Base-by-base conservation (phyloP, 2,113 vertebrate genomes). In the Hyperopisus bebe region DNA sequence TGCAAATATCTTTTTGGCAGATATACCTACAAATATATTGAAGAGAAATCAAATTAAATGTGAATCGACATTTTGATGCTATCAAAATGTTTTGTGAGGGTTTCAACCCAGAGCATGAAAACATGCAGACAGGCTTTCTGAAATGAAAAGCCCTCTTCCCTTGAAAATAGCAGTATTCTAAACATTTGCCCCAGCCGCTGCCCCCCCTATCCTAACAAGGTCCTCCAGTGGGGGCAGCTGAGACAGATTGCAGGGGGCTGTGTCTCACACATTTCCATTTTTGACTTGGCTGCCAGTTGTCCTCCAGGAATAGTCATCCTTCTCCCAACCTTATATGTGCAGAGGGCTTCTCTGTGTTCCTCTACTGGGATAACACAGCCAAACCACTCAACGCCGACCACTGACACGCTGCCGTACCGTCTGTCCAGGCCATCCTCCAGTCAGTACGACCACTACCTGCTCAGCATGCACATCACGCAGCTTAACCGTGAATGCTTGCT, bases 401-500 rank as follows among this genome's bases (percentile, higher is more conserved):
- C 94, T 92, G 31, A 31, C 87, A 51, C 3, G 90, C 90, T 93
- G 90, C 91, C 91, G 94, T 0, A 48, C 19, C 9, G 13, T 35
- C 89, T n/a, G 89, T 90, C 90, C 31, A 70, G 86, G 44, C 86
- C 85, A 62, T 90, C 8, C 39, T 17, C 48, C 44, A 35, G 48
- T 13, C 47, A 50, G 48, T 9, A 51, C 27, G 47, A 53, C 46
- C 87, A 91, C 90, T 87, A 1, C 27, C 35, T 19, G 50, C 87
- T 88, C 9, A 0, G 51, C 48, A 98, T 98, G 98, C 96, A 96
- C 48, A 94, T 99, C 84, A 97, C 94, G 3, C 95, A 97, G 93
- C 97, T 99, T 86, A 97, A 98, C 92, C 92, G 84, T 0, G 97
- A 99, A 88, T 99, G 98, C 92, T 96, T 99, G 87, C 92, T 99